These are phyloP conservation scores for Sebastes fasciatus DNA, from an alignment of 2,113 vertebrate species.

Conservation along the genomic window DNA sequence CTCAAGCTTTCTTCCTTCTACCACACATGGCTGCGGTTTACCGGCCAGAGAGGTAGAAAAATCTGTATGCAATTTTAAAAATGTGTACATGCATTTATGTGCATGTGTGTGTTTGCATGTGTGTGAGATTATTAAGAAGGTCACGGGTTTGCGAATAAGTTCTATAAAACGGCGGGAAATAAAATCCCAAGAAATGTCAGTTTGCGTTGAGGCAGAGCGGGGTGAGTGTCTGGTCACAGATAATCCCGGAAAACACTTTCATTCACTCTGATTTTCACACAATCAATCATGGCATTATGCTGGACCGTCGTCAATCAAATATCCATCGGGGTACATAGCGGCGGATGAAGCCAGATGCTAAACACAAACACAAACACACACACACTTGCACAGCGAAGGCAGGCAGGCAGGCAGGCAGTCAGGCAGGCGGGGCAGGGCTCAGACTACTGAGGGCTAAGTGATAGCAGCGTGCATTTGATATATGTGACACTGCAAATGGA, in stretches of 20 bases:
- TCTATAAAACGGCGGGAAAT: conserved; percentile 47
- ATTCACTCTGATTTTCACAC: conserved; percentile 68
- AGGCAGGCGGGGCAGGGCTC: conserved; percentile 46
- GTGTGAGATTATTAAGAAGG: conserved; percentile 38
- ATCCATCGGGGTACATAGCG: conserved; percentile 32
- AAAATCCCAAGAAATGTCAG: conserved; percentile 54
- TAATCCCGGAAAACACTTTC: conserved; percentile 65
- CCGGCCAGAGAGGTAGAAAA: conserved; percentile 22
- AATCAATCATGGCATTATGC: conserved; percentile 69
- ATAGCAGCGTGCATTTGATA: conserved; percentile 95
- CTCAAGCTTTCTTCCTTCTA: conserved; percentile 50
- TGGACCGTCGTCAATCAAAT: conserved; percentile 63
- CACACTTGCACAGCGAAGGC: conserved; percentile 36
- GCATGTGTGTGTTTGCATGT: conserved; percentile 19
- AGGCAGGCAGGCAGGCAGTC: conserved; percentile 15
- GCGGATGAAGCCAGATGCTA: conserved; percentile 60
- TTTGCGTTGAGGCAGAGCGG: conserved; percentile 56
- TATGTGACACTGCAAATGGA: conserved; percentile 97
- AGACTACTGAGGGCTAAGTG: conserved; percentile 76
- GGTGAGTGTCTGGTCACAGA: conserved; percentile 61
- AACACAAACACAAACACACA: conserved; percentile 39
- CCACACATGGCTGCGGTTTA: conserved; percentile 48
- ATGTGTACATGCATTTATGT: conserved; percentile 15
- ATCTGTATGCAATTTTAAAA: conserved; percentile 34
- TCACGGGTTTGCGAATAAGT: conserved; percentile 53